Base-by-base conservation (phyloP, 1,140 invertebrate species). In the Neodiprion pinetum region DNA sequence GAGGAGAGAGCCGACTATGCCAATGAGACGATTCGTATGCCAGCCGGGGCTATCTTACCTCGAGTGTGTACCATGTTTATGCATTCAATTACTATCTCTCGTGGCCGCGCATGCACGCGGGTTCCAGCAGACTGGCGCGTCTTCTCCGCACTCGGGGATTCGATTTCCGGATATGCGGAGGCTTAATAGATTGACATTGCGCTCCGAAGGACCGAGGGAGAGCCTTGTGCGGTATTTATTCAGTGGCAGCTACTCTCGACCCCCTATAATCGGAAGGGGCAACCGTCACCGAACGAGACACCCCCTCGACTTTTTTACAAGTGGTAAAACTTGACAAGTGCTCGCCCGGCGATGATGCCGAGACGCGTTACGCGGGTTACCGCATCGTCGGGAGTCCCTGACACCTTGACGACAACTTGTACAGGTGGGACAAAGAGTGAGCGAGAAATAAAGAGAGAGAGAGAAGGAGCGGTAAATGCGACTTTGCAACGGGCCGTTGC, bases 401-500 rank as follows among this genome's bases (percentile, higher is more conserved):
- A 40, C 72, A 14, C 71, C 12, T 65, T 14, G 50, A 9, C 49
- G 70, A 7, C 40, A 14, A 17, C 10, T 40, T 67, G 49, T 67
- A 40, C 17, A 23, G 23, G 49, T 40, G 17, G 70, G 48, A 74
- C 48, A 66, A 74, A 74, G 67, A 71, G 61, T 28, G 71, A 28
- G 47, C 67, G 17, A 68, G 72, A 50, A n/a, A 40, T 49, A 49
- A 50, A 67, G 40, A 70, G 50, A 40, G 67, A 28, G 48, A 68
- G 40, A 67, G 47, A 48, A 75, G 28, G 71, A 75, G 80, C 80
- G 76, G 23, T 48, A 48, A 48, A 73, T 14, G 28, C 28, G 28
- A 40, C 28, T 40, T 40, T 40, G 28, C 28, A 40, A 40, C 28
- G 28, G 28, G 1, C 28, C 5, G 28, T 40, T 40, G 28, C 28